Evolutionary conservation across 2,113 vertebrate species (phyloP), one percentile per base, ranked within the genome.

Genomic region (Narcine bancroftii): DNA sequence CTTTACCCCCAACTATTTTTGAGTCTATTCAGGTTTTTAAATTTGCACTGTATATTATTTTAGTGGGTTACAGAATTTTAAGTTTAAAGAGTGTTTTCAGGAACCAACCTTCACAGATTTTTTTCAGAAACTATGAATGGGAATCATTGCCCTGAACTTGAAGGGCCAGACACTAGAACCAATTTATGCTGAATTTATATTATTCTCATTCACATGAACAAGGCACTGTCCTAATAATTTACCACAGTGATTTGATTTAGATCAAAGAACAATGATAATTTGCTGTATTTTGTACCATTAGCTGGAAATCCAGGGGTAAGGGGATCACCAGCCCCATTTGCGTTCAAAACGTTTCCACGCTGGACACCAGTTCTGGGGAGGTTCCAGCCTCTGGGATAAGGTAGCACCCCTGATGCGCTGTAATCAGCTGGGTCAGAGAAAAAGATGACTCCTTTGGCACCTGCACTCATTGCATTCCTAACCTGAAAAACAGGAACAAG

Each of bases 391-490:
- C 94, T 66, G 65, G 98, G 99, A 93, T 99, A 99, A 0, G 96
- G 93, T 92, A 96, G 89, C 50, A 98, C 96, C 56, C 95, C 97
- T 2, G 95, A 94, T 0, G 98, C 97, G 19, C 95, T 96, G 93
- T 99, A 99, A 95, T 99, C 98, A 53, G 97, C 97, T 21, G 98
- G 98, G 92, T 99, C 99, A 17, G 99, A 99, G 94, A 97, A 99
- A 93, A 99, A 95, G 93, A 99, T 96, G 93, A 99, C 95, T 0
- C 98, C 99, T 77, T 95, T 95, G 36, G 98, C 98, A 93, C 99
- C 97, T 0, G 97, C 97, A 92, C 95, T 92, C 92, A 98, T 93
- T 77, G 98, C 98, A 76, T 99, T 99, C 95, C 97, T 98, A 93
- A 99, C 99, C 98, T 99, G 93, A 24, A 94, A 95, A 93, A 92